These are phyloP conservation scores for Cryptoblepharus egeriae DNA, from an alignment of 2,797 vertebrate species.

Conservation along the genomic window DNA sequence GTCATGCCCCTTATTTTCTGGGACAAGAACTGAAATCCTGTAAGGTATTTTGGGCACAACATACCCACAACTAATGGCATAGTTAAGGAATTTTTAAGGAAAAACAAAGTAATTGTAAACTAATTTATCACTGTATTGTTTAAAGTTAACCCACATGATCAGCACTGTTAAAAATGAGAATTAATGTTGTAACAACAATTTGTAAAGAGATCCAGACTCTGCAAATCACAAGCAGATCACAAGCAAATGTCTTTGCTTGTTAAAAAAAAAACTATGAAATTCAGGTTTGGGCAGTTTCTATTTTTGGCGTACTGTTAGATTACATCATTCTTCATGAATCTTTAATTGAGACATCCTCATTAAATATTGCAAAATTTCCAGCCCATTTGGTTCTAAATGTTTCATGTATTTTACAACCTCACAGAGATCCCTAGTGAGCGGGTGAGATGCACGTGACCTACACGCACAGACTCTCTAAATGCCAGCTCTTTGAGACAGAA, in stretches of 20 bases:
- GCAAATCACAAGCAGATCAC: constrained; percentile 8
- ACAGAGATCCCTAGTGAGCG: constrained; percentile 47
- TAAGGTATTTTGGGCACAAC: no score
- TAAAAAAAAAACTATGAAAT: constrained; percentile 25
- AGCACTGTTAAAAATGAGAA: constrained; percentile 47
- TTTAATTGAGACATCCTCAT: constrained; percentile 70
- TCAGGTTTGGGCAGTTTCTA: constrained; percentile 32
- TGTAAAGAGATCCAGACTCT: constrained; percentile 35
- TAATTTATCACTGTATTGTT: no score
- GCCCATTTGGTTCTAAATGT: constrained; percentile 67
- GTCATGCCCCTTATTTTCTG: no score
- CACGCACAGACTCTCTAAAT: constrained; percentile 45
- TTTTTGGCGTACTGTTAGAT: constrained; percentile 54
- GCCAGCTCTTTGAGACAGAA: constrained; percentile 60
- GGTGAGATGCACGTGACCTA: constrained; percentile 25
- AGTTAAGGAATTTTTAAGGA: no score
- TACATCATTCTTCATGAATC: constrained; percentile 66
- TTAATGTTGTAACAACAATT: constrained; percentile 25
- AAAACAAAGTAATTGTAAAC: no score
- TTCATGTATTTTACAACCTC: constrained; percentile 60
- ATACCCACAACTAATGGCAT: no score
- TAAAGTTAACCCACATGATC: constrained; percentile 20
- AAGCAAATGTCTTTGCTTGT: constrained; percentile 6
- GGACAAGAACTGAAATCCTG: no score
- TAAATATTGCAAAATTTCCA: constrained; percentile 66